Conservation (phyloP, 2,888 invertebrate genomes). For the Eristalis intricaria region DNA sequence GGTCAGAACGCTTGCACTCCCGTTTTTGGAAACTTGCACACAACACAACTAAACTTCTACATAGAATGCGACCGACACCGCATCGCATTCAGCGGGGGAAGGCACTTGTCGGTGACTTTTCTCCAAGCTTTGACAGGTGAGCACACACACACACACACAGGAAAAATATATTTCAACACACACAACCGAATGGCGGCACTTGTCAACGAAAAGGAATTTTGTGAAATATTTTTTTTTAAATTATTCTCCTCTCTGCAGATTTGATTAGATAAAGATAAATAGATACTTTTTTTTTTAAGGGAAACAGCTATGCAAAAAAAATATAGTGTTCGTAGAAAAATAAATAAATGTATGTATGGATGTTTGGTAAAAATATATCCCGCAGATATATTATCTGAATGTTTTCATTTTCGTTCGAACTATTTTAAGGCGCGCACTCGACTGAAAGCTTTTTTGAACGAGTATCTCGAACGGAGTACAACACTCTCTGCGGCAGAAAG, state of each 20-base stretch:
- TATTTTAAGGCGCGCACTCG: constrained; percentile 72
- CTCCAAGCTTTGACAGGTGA: constrained; percentile 31
- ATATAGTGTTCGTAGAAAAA: constrained; percentile 26
- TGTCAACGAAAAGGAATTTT: not conserved
- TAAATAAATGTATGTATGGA: not conserved
- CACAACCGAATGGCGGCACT: not conserved
- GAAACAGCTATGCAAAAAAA: not conserved
- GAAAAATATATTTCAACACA: not conserved
- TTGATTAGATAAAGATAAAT: constrained; percentile 3
- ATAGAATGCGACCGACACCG: not conserved
- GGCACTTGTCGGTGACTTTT: constrained; percentile 13
- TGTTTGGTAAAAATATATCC: constrained; percentile 4
- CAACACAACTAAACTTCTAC: constrained; percentile 2
- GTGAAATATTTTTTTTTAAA: not conserved
- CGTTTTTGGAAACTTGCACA: constrained; percentile 60
- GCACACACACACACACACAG: not conserved
- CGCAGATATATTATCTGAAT: constrained; percentile 60
- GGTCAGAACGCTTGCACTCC: constrained; percentile 68
- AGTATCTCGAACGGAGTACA: constrained; percentile 56
- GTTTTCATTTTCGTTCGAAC: constrained; percentile 72
- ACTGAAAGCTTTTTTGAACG: constrained; percentile 68
- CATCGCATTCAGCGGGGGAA: not conserved
- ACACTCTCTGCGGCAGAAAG: constrained; percentile 62
- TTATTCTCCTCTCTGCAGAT: constrained; percentile 1
- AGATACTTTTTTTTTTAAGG: constrained; percentile 25